Evolutionary conservation across 2,888 invertebrate genomes (phyloP).

Genomic region (Sylvicola fuscatus): DNA sequence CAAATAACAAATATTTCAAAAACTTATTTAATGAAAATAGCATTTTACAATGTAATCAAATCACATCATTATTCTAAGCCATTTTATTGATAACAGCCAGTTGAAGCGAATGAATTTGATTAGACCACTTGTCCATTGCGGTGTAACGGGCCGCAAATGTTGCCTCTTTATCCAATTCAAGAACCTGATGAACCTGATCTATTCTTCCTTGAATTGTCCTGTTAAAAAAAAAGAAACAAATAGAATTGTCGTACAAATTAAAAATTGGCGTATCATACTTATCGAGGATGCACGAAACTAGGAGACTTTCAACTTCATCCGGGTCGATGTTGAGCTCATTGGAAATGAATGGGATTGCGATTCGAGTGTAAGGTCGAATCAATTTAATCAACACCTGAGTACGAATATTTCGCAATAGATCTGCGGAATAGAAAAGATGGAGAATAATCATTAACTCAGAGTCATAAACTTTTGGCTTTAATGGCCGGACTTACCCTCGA

Average conservation of each 20-base stretch:
- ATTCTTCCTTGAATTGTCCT: slow-evolving; percentile 73
- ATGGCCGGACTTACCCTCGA: slow-evolving; percentile 43
- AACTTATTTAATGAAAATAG: no score
- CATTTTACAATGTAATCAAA: not conserved
- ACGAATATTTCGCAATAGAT: slow-evolving; percentile 83
- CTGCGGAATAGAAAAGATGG: slow-evolving; percentile 28
- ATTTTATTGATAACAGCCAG: slow-evolving; percentile 85
- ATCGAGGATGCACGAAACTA: slow-evolving; percentile 96
- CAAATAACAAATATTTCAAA: no score
- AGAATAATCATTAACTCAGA: not conserved
- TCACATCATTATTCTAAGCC: slow-evolving; percentile 36
- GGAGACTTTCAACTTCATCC: slow-evolving; percentile 83
- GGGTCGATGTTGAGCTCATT: slow-evolving; percentile 85
- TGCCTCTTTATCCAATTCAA: slow-evolving; percentile 65
- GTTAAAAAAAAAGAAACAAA: slow-evolving; percentile 10
- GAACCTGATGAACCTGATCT: slow-evolving; percentile 85
- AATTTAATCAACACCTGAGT: slow-evolving; percentile 94
- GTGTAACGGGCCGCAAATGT: slow-evolving; percentile 71
- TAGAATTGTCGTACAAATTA: slow-evolving; percentile 1
- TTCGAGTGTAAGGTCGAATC: slow-evolving; percentile 94
- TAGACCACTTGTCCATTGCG: slow-evolving; percentile 92
- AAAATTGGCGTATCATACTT: slow-evolving; percentile 40
- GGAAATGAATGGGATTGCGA: slow-evolving; percentile 95
- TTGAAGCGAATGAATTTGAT: slow-evolving; percentile 73
- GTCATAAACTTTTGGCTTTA: not conserved